Base-by-base conservation (phyloP, 2,113 vertebrate genomes). In the Rhynchomys soricoides region DNA sequence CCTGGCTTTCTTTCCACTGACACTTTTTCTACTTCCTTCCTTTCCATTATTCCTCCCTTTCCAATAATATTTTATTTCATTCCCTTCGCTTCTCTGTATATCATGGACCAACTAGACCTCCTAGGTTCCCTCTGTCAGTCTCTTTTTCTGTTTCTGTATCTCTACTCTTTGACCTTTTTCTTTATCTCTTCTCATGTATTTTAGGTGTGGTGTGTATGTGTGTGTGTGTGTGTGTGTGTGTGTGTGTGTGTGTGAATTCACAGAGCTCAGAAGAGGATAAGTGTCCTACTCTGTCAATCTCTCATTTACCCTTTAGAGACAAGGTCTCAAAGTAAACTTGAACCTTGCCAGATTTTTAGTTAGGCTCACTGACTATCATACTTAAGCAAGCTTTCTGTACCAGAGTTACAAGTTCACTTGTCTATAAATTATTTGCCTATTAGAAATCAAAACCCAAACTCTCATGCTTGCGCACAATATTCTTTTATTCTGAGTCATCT, bases 1-100 rank as follows among this genome's bases (percentile, higher is more conserved):
- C 9, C 21, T 55, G 9, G 37, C 10, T n/a, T 4, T 1, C 17
- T n/a, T 31, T 3, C 34, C 50, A 7, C 16, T 50, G 3, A 1
- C 71, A 37, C 9, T 19, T 73, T 43, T 29, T 0, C 5, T 62
- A 4, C 37, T 21, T 16, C 4, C 13, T 43, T 16, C 3, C 2
- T 57, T 59, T 15, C 4, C 6, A 11, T 5, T 59, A 9, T 6
- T 45, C n/a, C 4, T 34, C 21, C 34, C 62, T 22, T 48, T 24
- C 4, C 3, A 1, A 13, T 17, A 4, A 48, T 40, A 45, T 31
- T 40, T 4, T 5, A 5, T 19, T n/a, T 45, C 2, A 15, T 48
- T 83, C 34, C 1, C 48, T 83, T 7, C 19, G 26, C 64, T 89
- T 64, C n/a, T 77, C 31, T 2, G 15, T 45, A 50, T 15, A 19